These are phyloP conservation scores for Stomatorhinus walkeri DNA, from an alignment of 2,797 vertebrate genomes.

Conservation along the genomic window DNA sequence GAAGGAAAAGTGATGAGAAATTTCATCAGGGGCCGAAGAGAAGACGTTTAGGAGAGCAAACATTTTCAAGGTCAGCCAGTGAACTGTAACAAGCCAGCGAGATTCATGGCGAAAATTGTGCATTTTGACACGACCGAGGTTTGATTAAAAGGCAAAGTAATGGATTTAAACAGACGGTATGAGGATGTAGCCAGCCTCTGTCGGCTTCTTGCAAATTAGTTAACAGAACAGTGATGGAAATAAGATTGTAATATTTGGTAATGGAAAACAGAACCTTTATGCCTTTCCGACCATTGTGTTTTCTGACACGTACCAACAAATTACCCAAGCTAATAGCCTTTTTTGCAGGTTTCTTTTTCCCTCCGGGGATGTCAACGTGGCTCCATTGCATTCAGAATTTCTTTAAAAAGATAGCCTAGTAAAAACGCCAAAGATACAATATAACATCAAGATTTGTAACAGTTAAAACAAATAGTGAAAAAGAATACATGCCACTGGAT, in stretches of 20 bases:
- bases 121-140: constrained; percentile 88
- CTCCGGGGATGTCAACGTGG: constrained; percentile 32
- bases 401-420: constrained; percentile 47
- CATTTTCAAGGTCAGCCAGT: constrained; percentile 95
- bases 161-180: constrained; percentile 93
- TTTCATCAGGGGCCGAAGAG: constrained; percentile 60
- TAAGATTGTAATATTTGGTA: constrained; percentile 66
- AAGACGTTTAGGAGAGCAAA: constrained; percentile 87
- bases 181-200: constrained; percentile 82
- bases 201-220: constrained; percentile 85
- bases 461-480: constrained; percentile 39
- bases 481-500: constrained; percentile 39
- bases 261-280: constrained; percentile 61
- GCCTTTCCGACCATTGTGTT: constrained; percentile 55
- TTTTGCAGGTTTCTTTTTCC: constrained; percentile 29
- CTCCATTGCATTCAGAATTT: constrained; percentile 42
- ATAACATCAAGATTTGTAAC: constrained; percentile 47
- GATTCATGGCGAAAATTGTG: constrained; percentile 86
- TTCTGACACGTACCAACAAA: constrained; percentile 61
- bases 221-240: constrained; percentile 78
- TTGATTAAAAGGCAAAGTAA: constrained; percentile 99
- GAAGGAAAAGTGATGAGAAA: constrained; percentile 34
- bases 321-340: constrained; percentile 54
- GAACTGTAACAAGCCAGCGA: constrained; percentile 85
- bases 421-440: constrained; percentile 48